Base-by-base conservation (phyloP, 2,113 vertebrate species). In the Equus quagga region DNA sequence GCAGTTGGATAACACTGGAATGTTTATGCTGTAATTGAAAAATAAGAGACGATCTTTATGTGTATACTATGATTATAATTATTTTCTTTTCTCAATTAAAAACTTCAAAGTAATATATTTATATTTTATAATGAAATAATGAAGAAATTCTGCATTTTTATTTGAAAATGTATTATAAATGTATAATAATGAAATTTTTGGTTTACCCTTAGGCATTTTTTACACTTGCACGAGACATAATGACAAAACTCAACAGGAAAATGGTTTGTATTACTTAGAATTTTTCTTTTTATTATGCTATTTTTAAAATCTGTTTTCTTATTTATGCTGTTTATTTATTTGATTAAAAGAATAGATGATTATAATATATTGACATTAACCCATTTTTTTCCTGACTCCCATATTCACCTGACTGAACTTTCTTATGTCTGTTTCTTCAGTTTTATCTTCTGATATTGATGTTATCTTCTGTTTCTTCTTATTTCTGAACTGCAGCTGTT, bases 241-340 rank as follows among this genome's bases (percentile, higher is more conserved):
- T 99, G 99, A 99, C 99, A 98, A 99, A 99, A 97, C 99, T 99
- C 97, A 99, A 99, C 99, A 99, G 99, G 98, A 99, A 99, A 99
- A 99, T 99, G 98, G 99, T 99, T 99, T 98, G 99, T 99, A 98
- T 98, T 83, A 97, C 65, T 78, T 75, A 28, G 0, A 60, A 44
- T 86, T 97, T 93, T 96, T 65, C 75, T 90, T 96, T 94, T 33
- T 33, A 46, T 93, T 81, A n/a, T 78, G 24, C 19, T 70, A 0
- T 49, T 67, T 92, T 54, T 73, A 89, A 54, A 60, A 60, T 76
- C 19, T 83, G 58, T 88, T 76, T 60, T 93, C 54, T 92, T 92
- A 72, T 36, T 91, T 75, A 31, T 83, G 8, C 28, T 51, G 26
- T 73, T 36, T 65, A 82, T 80, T 89, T 96, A 92, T 87, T 95